Evolutionary conservation across 2,797 vertebrate genomes (phyloP).

Genomic region (Scolopax rusticola): DNA sequence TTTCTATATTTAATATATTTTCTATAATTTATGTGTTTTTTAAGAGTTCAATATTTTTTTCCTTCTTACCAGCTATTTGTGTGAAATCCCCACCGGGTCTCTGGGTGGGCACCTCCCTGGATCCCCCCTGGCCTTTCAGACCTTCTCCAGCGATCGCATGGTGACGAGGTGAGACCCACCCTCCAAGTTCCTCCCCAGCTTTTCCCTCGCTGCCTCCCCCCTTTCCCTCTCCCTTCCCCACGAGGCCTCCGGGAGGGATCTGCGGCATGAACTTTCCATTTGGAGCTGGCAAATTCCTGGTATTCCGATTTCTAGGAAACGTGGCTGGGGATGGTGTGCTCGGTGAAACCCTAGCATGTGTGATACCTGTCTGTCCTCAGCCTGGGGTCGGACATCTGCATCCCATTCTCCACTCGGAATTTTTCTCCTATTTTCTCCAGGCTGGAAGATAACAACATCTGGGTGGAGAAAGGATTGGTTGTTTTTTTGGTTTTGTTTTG

Average conservation of each 20-base stretch:
- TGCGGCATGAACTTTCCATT: constrained; percentile 21
- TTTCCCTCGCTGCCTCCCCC: neutral
- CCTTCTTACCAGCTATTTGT: neutral
- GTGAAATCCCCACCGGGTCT: neutral
- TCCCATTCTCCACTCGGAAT: neutral
- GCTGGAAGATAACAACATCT: neutral
- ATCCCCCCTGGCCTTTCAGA: neutral
- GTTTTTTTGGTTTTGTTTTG: too few relatives aligned
- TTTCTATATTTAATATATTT: neutral
- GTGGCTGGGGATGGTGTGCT: neutral
- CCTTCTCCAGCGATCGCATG: neutral
- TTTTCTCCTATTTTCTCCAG: neutral
- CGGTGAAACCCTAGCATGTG: constrained; percentile 42
- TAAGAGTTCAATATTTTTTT: neutral
- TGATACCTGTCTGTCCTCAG: constrained; percentile 63
- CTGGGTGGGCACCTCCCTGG: neutral
- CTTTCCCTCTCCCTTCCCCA: neutral
- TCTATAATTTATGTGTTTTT: neutral
- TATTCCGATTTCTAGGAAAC: constrained; percentile 52
- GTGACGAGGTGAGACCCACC: constrained; percentile 30
- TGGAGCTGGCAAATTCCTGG: constrained; percentile 47
- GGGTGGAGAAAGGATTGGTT: neutral
- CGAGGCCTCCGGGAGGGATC: neutral
- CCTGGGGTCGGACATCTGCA: neutral
- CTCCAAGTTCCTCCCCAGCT: neutral